These are phyloP conservation scores for Vanacampus margaritifer DNA, from an alignment of 2,113 vertebrate genomes.

Conservation along the genomic window DNA sequence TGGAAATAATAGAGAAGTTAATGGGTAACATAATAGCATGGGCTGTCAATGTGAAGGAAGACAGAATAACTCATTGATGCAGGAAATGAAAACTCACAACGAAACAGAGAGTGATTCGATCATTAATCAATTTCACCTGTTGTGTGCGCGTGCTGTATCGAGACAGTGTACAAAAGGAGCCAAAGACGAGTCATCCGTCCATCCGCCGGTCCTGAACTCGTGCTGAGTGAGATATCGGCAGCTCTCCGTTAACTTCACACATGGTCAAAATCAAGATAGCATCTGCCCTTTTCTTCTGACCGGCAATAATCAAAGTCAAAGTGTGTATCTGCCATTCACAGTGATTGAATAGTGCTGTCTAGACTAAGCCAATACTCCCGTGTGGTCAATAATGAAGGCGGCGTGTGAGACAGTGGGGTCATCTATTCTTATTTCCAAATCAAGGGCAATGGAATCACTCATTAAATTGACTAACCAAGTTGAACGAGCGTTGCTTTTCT, in stretches of 20 bases:
- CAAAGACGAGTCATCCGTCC: slow-evolving; percentile 31
- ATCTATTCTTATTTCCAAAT: background rate
- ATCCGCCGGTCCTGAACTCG: slow-evolving; percentile 21
- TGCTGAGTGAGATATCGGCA: slow-evolving; percentile 38
- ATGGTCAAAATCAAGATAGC: slow-evolving; percentile 46
- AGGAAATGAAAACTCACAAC: background rate
- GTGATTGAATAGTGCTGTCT: slow-evolving; percentile 48
- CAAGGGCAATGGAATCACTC: slow-evolving; percentile 23
- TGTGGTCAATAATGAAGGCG: slow-evolving; percentile 36
- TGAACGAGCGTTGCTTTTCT: slow-evolving; percentile 1
- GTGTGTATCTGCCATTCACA: slow-evolving; percentile 58
- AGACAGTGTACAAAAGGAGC: slow-evolving; percentile 10
- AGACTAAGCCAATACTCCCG: slow-evolving; percentile 20
- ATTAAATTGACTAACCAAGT: background rate
- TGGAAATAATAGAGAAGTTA: background rate
- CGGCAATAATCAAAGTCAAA: slow-evolving; percentile 38
- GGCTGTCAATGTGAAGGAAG: background rate
- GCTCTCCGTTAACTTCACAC: slow-evolving; percentile 43
- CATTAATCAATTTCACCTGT: slow-evolving; percentile 7
- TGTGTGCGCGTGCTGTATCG: slow-evolving; percentile 11
- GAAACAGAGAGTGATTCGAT: slow-evolving; percentile 2
- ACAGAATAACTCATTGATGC: slow-evolving; percentile 7
- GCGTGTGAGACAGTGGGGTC: background rate
- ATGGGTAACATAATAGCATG: background rate
- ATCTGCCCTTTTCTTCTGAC: slow-evolving; percentile 62